phyloP scores from a whole-genome alignment of 2,113 vertebrate species.

The Ctenomys sociabilis region DNA sequence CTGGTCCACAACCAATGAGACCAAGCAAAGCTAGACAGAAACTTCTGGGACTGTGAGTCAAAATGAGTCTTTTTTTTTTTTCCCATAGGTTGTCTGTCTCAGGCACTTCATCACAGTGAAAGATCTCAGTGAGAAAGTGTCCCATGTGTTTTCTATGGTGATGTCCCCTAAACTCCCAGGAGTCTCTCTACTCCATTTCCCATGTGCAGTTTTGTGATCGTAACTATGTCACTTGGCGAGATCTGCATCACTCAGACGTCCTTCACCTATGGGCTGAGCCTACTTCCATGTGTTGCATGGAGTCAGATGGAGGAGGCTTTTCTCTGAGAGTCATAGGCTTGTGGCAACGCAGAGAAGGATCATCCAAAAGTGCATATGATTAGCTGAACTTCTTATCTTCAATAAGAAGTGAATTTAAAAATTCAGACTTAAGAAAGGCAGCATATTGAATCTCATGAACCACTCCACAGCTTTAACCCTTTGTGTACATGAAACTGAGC shows the following conservation, averaged over 20 bases:
- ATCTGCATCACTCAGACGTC: neutral
- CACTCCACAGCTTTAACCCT: neutral
- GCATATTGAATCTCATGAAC: neutral
- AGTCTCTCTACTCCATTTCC: neutral
- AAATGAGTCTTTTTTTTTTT: neutral
- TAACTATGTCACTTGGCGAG: neutral
- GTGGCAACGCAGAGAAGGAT: neutral
- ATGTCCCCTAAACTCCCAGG: neutral
- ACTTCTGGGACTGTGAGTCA: neutral
- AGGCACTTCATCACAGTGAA: neutral
- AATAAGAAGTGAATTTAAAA: neutral
- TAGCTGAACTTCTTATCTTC: constrained; percentile 17
- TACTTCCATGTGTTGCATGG: neutral
- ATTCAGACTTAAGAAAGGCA: neutral
- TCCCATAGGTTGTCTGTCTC: neutral
- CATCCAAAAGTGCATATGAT: neutral
- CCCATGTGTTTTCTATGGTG: neutral
- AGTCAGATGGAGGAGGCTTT: neutral
- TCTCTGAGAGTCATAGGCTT: neutral
- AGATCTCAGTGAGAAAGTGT: neutral
- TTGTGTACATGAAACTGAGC: neutral
- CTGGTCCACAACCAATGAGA: neutral
- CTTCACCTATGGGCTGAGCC: neutral
- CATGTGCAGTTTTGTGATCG: neutral
- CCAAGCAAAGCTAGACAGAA: neutral